Conservation (phyloP, 2,113 vertebrate species). For the Rhombomys opimus region DNA sequence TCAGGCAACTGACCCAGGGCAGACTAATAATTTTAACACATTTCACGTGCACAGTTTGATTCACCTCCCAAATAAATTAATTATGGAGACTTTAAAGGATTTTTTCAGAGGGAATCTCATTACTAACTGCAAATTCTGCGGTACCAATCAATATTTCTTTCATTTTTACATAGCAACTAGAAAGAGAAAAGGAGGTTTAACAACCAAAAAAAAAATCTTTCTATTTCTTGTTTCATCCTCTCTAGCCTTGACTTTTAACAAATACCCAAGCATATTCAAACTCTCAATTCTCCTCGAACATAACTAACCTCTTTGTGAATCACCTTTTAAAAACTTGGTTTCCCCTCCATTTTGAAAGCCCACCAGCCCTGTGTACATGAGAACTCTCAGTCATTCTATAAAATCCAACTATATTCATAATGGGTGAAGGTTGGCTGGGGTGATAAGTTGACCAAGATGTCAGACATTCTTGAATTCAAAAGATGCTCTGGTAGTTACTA, state of each 20-base stretch:
- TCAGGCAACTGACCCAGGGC: background rate
- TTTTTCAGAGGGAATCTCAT: conserved; percentile 79
- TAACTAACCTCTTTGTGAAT: conserved; percentile 15
- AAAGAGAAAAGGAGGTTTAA: background rate
- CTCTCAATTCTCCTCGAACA: background rate
- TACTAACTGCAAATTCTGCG: conserved; percentile 66
- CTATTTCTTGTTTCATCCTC: conserved; percentile 53
- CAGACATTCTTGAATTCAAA: background rate
- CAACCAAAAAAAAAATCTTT: background rate
- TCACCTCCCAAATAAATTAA: conserved; percentile 80
- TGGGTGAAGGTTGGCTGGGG: background rate
- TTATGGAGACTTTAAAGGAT: conserved; percentile 77
- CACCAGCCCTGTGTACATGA: background rate
- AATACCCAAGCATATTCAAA: background rate
- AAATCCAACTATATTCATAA: background rate
- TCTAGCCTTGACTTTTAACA: conserved; percentile 3
- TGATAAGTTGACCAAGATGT: background rate
- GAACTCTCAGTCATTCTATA: conserved; percentile 10
- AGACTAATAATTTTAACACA: conserved; percentile 61
- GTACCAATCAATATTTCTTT: conserved; percentile 73
- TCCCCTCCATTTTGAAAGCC: background rate
- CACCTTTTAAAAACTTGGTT: background rate
- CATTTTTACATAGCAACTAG: conserved; percentile 72
- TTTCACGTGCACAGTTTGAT: conserved; percentile 54
- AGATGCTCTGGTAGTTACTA: background rate